Base-by-base conservation (phyloP, 2,888 invertebrate species). In the Phoenoteleia sp. region DNA sequence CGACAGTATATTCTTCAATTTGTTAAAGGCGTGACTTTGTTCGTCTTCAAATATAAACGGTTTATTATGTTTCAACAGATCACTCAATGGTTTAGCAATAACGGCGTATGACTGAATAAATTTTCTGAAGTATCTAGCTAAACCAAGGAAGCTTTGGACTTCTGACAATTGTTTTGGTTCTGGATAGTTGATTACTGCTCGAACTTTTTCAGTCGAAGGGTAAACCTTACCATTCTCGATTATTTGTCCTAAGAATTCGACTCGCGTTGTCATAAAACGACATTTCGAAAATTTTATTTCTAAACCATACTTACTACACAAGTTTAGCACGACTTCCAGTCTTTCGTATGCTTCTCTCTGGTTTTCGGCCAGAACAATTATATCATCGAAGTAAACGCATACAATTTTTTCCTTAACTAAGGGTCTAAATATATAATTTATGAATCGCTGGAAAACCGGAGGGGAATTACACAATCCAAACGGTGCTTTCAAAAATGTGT, bases 281-380 rank as follows among this genome's bases (percentile, higher is more conserved):
- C 58, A 71, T 15, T 71, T 71, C 9, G 45, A 36, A 27, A 72
- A 72, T 19, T 60, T 60, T n/a, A 60, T 72, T 15, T 58, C 45
- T 3, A 72, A 47, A n/a, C 71, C 71, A 27, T 71, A 56, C 1
- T 11, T 27, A 45, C 71, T 71, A 27, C 83, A 49, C 19, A 75
- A 36, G 4, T 83, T 64, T n/a, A 86, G 74, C 29, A 87, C 84
- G 42, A 60, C 25, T 52, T 82, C 66, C 36, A 86, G 60, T 23
- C 76, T 39, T 39, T 39, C 39, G 39, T 25, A 52, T 52, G 49
- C 49, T 13, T 52, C 49, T 17, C 6, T 11, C 15, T 3, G 11
- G 9, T 52, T 49, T n/a, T 7, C 3, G 1, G 75, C 56, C 17
- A 56, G n/a, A 15, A 76, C 25, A 3, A 76, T 64, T 19, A 76